These are phyloP conservation scores for Heterotis niloticus DNA, from an alignment of 2,113 vertebrate species.

Conservation along the genomic window DNA sequence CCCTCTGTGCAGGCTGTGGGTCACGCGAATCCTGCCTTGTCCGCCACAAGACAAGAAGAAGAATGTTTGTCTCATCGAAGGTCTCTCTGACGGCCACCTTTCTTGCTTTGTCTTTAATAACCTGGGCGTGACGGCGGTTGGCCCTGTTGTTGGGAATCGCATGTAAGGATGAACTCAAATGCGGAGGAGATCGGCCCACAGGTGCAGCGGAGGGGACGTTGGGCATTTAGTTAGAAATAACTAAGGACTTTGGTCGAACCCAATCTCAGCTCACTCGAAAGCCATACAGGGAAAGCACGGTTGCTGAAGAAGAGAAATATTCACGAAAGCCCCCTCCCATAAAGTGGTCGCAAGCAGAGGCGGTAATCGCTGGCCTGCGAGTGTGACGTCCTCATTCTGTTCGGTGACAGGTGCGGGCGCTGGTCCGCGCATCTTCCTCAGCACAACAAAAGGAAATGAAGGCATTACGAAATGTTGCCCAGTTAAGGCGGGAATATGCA, in stretches of 20 bases:
- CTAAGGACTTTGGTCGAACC: conserved; percentile 56
- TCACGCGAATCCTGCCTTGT: neutral
- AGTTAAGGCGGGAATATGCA: conserved; percentile 57
- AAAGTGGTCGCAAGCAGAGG: conserved; percentile 17
- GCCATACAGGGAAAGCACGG: conserved; percentile 55
- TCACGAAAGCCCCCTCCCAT: neutral
- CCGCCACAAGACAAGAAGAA: neutral
- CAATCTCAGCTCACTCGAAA: conserved; percentile 66
- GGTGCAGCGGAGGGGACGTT: conserved; percentile 57
- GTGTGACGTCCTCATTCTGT: conserved; percentile 18
- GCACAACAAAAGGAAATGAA: conserved; percentile 5
- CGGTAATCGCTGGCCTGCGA: conserved; percentile 25
- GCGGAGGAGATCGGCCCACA: conserved; percentile 51
- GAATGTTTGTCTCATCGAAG: neutral
- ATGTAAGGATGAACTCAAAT: conserved; percentile 22
- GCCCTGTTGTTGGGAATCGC: neutral
- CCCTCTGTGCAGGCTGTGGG: neutral
- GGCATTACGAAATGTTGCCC: conserved; percentile 42
- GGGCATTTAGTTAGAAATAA: conserved; percentile 59
- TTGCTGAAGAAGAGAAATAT: conserved; percentile 35
- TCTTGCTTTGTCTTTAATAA: neutral
- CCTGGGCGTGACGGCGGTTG: neutral
- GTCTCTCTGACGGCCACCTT: neutral
- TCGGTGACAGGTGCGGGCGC: conserved; percentile 14
- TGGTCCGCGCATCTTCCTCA: neutral